Conservation (phyloP, 2,888 invertebrate genomes). For the Athalia cordata region DNA sequence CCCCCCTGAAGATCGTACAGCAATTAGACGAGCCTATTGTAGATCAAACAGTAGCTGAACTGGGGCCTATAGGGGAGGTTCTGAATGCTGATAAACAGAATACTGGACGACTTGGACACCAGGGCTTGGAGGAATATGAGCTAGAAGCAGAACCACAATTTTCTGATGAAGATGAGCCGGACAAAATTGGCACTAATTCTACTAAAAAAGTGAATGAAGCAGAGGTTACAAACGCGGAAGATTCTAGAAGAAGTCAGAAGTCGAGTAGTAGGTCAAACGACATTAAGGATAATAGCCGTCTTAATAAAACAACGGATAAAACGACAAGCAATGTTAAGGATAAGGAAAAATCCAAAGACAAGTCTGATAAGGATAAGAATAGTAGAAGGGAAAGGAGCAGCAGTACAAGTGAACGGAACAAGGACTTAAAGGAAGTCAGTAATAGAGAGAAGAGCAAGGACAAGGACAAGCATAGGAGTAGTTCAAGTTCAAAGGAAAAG, state of each 20-base stretch:
- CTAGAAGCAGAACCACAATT: slow-evolving; percentile 64
- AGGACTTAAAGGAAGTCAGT: slow-evolving; percentile 67
- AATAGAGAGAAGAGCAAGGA: slow-evolving; percentile 72
- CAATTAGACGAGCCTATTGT: slow-evolving; percentile 65
- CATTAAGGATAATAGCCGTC: slow-evolving; percentile 43
- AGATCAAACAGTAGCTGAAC: slow-evolving; percentile 68
- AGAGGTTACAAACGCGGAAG: neutral
- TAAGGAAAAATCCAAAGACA: slow-evolving; percentile 60
- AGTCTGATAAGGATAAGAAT: slow-evolving; percentile 56
- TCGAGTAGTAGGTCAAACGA: slow-evolving; percentile 52
- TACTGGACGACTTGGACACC: slow-evolving; percentile 46
- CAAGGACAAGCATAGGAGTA: slow-evolving; percentile 61
- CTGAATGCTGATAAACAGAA: slow-evolving; percentile 56
- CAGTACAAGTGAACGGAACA: slow-evolving; percentile 60
- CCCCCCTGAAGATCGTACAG: slow-evolving; percentile 63
- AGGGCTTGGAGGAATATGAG: slow-evolving; percentile 58
- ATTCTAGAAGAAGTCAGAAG: slow-evolving; percentile 50
- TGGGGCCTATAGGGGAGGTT: slow-evolving; percentile 73
- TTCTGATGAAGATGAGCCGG: slow-evolving; percentile 70
- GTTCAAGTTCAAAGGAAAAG: slow-evolving; percentile 57
- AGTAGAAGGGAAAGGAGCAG: slow-evolving; percentile 63
- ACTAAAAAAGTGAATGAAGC: slow-evolving; percentile 60
- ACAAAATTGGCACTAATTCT: slow-evolving; percentile 51
- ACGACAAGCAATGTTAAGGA: slow-evolving; percentile 55
- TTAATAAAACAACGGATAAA: slow-evolving; percentile 45